Evolutionary conservation across 2,888 invertebrate species (phyloP).

Genomic region (Agonum fuliginosum): DNA sequence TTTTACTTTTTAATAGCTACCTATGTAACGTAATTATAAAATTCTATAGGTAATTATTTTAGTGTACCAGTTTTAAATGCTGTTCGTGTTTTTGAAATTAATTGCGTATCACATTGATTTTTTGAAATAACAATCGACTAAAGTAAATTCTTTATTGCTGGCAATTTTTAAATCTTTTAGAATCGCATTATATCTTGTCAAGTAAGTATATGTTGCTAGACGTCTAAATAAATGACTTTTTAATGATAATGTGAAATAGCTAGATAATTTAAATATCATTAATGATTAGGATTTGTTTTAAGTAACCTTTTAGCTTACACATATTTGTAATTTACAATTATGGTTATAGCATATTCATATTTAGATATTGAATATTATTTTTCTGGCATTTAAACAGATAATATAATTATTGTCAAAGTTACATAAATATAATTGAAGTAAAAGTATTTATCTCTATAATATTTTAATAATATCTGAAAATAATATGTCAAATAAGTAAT

Average conservation of each 20-base stretch:
- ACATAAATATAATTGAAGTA: background rate
- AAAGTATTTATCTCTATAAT: background rate
- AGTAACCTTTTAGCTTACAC: constrained; percentile 25
- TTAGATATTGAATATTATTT: background rate
- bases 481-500: constrained; percentile 10
- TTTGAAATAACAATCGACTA: too few relatives aligned
- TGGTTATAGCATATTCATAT: constrained; percentile 2
- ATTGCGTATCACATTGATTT: too few relatives aligned
- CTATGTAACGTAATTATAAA: too few relatives aligned
- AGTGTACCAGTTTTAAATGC: too few relatives aligned
- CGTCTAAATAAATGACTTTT: constrained; percentile 30
- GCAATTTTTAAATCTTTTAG: too few relatives aligned
- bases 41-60: too few relatives aligned
- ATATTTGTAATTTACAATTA: constrained; percentile 1
- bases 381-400: background rate
- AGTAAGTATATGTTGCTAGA: constrained; percentile 3
- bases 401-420: background rate
- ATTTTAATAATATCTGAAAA: constrained; percentile 1
- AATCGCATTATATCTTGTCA: constrained; percentile 6
- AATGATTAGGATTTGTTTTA: constrained; percentile 32
- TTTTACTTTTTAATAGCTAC: too few relatives aligned
- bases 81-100: too few relatives aligned
- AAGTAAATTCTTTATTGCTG: too few relatives aligned
- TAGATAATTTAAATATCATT: constrained; percentile 40
- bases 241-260: constrained; percentile 36